phyloP scores from a whole-genome alignment of 23 tunicate genomes.

The Botrylloides violaceus region DNA sequence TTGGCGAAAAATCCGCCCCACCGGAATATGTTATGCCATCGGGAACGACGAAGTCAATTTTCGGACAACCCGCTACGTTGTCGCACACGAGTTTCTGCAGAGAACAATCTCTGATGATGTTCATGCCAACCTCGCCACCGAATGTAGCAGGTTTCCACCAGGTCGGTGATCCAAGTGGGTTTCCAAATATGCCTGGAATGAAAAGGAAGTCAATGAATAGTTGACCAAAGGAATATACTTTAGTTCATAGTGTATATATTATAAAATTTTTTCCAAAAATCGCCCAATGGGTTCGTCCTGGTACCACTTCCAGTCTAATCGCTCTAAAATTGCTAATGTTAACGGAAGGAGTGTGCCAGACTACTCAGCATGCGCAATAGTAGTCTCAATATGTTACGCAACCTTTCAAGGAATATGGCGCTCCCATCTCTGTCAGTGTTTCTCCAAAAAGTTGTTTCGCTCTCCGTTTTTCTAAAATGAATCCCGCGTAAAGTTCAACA shows the following conservation, averaged over 20 bases:
- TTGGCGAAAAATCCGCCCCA: neutral
- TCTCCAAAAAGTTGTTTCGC: conserved; percentile 41
- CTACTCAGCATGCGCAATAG: too few relatives aligned
- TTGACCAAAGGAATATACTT: too few relatives aligned
- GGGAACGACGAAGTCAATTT: conserved; percentile 34
- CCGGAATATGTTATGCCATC: conserved; percentile 3
- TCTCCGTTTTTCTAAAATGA: conserved; percentile 46
- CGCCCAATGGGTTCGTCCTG: too few relatives aligned
- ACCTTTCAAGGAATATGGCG: conserved; percentile 81
- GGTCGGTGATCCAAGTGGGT: conserved; percentile 56
- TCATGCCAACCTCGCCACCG: conserved; percentile 49
- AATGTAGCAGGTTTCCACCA: conserved; percentile 91
- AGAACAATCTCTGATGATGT: conserved; percentile 34
- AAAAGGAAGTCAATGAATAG: too few relatives aligned
- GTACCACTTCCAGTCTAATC: too few relatives aligned
- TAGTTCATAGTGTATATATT: too few relatives aligned
- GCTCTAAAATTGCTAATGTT: too few relatives aligned
- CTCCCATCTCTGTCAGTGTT: conserved; percentile 65
- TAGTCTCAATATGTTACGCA: too few relatives aligned
- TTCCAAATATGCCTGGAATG: conserved; percentile 54
- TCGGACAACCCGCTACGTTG: conserved; percentile 54
- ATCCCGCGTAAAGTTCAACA: conserved; percentile 42
- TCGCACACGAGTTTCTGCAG: conserved; percentile 40
- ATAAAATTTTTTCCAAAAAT: too few relatives aligned
- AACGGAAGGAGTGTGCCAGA: too few relatives aligned